Base-by-base conservation (phyloP, 1,140 invertebrate species). In the Drosophila simulans region DNA sequence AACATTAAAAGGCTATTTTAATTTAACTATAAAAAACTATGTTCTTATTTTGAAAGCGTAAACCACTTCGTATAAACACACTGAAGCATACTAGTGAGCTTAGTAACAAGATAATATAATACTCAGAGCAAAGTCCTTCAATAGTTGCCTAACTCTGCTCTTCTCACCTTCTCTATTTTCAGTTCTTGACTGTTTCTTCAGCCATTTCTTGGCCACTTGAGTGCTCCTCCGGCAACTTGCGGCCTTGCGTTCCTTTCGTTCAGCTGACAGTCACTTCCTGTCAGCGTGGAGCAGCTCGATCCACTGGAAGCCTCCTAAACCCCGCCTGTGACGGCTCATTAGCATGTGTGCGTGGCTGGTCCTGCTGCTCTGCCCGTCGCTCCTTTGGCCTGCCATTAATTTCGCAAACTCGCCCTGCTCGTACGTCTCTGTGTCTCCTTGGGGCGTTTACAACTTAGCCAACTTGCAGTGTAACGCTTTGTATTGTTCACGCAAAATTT, bases 401-500 rank as follows among this genome's bases (percentile, higher is more conserved):
- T 86, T 78, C 43, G 54, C 60, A 63, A 74, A 40, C 66, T 75
- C 64, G 49, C 13, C 25, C 46, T 25, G 42, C 11, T 35, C 35
- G 11, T 2, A 34, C 52, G 31, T 1, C 31, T 46, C 48, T 25
- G 27, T 46, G 40, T 10, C 62, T 56, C 49, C 55, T 54, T 20
- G 40, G 27, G 25, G 20, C 49, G 37, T 42, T 48, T 53, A 58
- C 78, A 89, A 82, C 79, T 88, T 89, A 70, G 62, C 79, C 88
- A 88, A 88, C 79, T 84, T 89, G 83, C 84, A 80, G 66, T 89
- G 80, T 88, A 88, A 88, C 86, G 84, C 84, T 69, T 89, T 90
- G 85, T 89, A 89, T 89, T 89, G 80, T 85, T 90, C 85, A 90
- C 85, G 84, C 84, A 89, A 89, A 89, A 90, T 89, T 89, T 89